Base-by-base conservation (phyloP, 2,113 vertebrate species). In the Cricetomys ansorgei region DNA sequence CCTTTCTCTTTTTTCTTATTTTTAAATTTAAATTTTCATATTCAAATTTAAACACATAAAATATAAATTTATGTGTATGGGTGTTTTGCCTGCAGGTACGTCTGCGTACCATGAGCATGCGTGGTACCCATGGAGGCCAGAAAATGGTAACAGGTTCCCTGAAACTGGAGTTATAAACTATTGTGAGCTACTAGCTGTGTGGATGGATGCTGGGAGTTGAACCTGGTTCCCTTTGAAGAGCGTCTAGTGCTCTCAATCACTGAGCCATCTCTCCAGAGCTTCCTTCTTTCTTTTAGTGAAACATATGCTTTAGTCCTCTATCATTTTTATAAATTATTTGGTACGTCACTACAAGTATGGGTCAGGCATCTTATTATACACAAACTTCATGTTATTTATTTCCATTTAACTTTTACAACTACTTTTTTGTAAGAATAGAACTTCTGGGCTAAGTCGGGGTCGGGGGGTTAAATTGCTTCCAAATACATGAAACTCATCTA, bases 291-390 rank as follows among this genome's bases (percentile, higher is more conserved):
- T 37, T 83, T 65, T 48, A 57, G 43, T 12, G 64, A 75, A 64
- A 27, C 27, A 29, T 72, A 6, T 57, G 85, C 31, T 86, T 87
- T 92, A 89, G 37, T 45, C 48, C 45, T 87, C 57, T 88, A 76
- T 88, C 80, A 73, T 86, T 94, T 95, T 90, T 69, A 77, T 83
- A 94, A 92, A 75, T 84, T 37, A n/a, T 67, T 86, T 95, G 69
- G 27, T 40, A 77, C 13, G 70, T 76, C 59, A 81, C 34, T 92
- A 21, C 48, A 77, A 79, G 48, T 95, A 65, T 80, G 6, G 65
- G 79, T 34, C 86, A 21, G 77, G 40, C 55, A 72, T 67, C 55
- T 94, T 73, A n/a, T 55, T 64, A 57, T 29, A 50, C 25, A 55
- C 69, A 88, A 81, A 92, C 34, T n/a, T 80, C 48, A 2, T 80